phyloP scores from a whole-genome alignment of 2,113 vertebrate species.

The Orthonyx spaldingii region DNA sequence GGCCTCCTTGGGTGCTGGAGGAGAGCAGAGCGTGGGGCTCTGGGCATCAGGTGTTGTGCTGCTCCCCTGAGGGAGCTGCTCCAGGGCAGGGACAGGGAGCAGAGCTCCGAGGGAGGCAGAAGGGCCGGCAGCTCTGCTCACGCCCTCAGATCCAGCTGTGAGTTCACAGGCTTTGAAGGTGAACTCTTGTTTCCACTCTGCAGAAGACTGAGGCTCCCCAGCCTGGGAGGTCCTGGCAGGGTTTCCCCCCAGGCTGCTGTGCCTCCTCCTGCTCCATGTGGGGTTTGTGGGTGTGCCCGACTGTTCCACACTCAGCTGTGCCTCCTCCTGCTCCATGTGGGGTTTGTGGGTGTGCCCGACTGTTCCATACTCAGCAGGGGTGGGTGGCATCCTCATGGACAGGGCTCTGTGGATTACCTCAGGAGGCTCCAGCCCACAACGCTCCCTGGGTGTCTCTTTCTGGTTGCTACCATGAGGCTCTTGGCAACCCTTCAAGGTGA shows the following conservation, averaged over 20 bases:
- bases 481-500: accelerated
- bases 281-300: accelerated
- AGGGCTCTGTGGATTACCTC: accelerated
- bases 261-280: accelerated
- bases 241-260: background rate
- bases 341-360: accelerated
- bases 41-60: background rate
- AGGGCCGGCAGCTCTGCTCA: accelerated
- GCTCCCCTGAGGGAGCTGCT: background rate
- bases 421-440: background rate
- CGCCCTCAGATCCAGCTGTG: accelerated
- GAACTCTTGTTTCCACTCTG: background rate
- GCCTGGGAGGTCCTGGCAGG: too few species aligned
- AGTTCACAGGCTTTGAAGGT: accelerated
- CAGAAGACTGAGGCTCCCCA: accelerated
- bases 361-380: accelerated
- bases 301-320: accelerated
- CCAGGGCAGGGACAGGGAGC: too few species aligned
- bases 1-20: accelerated
- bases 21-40: background rate
- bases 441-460: background rate
- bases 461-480: background rate
- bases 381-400: accelerated
- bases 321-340: accelerated
- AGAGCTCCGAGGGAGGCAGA: background rate